Evolutionary conservation across 2,113 vertebrate species (phyloP), one percentile per base, ranked within the genome.

Genomic region (Anguilla rostrata): DNA sequence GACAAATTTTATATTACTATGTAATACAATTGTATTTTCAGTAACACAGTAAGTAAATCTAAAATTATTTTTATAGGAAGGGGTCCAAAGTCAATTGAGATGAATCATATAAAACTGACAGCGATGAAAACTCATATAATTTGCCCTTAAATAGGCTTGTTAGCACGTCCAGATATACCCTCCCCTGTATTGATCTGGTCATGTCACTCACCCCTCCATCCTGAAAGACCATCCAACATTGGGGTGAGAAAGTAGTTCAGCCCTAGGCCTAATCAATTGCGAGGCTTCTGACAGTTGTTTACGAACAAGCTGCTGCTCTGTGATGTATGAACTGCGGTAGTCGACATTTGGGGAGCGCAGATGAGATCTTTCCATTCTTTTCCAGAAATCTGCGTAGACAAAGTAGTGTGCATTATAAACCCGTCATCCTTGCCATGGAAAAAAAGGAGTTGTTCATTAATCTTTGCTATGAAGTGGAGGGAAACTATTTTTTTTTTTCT

Each of bases 251-350:
- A 93, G 90, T 93, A 94, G 91, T 93, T 89, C 92, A 92, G 92
- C 94, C 92, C 85, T 39, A 40, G 92, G 92, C 90, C 88, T 91
- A 91, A 94, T 95, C 93, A 95, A 94, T 94, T 57, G 66, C 88
- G 92, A 92, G 90, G 89, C 86, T 93, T 94, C 91, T 83, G 88
- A 89, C 92, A 90, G 89, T 91, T 94, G 93, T 94, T 94, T 94
- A 91, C 88, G 83, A 89, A 87, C 81, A 49, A 46, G 49, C 88
- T 86, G 89, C 87, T 83, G 88, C 87, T 91, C 81, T 79, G 86
- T 92, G 90, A 89, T 91, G 86, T 90, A 92, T 89, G 89, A 86
- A 87, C 83, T 83, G 89, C 66, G 87, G 87, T 89, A 87, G 88
- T 86, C 85, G 91, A 90, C 88, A 87, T 89, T 92, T 87, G 84